phyloP scores from a whole-genome alignment of 2,888 invertebrate genomes.

The Tetrapedia diversipes region DNA sequence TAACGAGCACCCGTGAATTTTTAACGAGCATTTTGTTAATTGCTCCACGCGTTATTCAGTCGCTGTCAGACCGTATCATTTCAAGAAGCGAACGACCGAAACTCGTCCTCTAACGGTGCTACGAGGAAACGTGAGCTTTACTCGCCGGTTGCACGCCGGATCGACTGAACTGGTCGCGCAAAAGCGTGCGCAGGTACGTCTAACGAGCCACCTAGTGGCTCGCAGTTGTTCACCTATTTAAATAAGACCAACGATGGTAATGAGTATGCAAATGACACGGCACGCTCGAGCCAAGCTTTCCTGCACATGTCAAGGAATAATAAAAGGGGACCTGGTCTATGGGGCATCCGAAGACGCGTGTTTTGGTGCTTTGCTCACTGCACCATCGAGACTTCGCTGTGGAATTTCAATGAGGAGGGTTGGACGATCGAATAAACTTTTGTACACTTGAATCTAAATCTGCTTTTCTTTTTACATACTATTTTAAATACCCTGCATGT shows the following conservation, averaged over 20 bases:
- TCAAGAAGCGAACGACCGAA: conserved; percentile 14
- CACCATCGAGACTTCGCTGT: background rate
- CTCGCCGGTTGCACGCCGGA: background rate
- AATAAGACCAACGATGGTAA: conserved; percentile 79
- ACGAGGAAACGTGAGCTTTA: background rate
- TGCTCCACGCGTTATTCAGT: conserved; percentile 15
- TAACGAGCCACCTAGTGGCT: conserved; percentile 64
- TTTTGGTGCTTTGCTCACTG: conserved; percentile 4
- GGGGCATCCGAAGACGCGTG: conserved; percentile 1
- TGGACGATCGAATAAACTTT: background rate
- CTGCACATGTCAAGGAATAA: conserved; percentile 60
- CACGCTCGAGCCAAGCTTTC: conserved; percentile 62
- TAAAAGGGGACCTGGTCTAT: conserved; percentile 46
- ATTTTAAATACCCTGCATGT: too few relatives aligned
- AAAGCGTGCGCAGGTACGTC: conserved; percentile 24
- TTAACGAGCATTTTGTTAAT: too few relatives aligned
- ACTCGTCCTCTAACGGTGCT: conserved; percentile 20
- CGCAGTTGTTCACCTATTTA: conserved; percentile 77
- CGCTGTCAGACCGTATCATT: background rate
- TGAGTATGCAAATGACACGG: conserved; percentile 80
- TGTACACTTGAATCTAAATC: background rate
- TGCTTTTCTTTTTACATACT: too few relatives aligned
- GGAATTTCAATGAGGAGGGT: background rate
- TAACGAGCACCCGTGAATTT: too few relatives aligned
- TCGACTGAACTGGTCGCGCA: conserved; percentile 10